These are phyloP conservation scores for Zelleria hepariella DNA, from an alignment of 2,888 invertebrate genomes.

Conservation along the genomic window DNA sequence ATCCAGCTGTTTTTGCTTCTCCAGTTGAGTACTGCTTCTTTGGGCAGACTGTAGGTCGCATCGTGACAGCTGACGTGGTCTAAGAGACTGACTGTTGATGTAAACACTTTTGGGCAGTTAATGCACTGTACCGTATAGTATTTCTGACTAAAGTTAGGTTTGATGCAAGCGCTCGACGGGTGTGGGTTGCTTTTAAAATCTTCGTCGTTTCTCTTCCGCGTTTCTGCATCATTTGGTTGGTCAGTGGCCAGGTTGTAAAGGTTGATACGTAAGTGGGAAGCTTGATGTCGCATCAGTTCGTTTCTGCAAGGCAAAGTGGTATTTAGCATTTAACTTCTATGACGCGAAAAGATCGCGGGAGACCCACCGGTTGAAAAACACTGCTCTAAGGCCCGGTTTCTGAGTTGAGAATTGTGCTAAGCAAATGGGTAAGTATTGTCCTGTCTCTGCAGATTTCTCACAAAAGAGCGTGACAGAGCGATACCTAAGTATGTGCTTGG, in stretches of 20 bases:
- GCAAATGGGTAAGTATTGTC: no score
- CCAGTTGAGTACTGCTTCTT: not conserved
- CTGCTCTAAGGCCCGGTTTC: no score
- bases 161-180: not conserved
- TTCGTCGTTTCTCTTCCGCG: not conserved
- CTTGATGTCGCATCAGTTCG: not conserved
- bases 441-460: no score
- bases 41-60: not conserved
- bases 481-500: no score
- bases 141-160: not conserved
- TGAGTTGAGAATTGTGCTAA: no score
- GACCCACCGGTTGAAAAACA: no score
- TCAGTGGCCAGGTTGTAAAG: not conserved
- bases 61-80: not conserved
- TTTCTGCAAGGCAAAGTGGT: not conserved
- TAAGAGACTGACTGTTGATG: not conserved
- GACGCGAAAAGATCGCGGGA: no score
- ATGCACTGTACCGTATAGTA: not conserved
- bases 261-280: not conserved
- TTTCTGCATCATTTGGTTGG: not conserved
- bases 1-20: not conserved
- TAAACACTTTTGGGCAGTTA: not conserved
- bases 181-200: not conserved
- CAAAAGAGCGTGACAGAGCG: no score
- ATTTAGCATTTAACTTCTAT: no score